Conservation (phyloP, 2,797 vertebrate genomes). For the Hypotaenidia okinawae region DNA sequence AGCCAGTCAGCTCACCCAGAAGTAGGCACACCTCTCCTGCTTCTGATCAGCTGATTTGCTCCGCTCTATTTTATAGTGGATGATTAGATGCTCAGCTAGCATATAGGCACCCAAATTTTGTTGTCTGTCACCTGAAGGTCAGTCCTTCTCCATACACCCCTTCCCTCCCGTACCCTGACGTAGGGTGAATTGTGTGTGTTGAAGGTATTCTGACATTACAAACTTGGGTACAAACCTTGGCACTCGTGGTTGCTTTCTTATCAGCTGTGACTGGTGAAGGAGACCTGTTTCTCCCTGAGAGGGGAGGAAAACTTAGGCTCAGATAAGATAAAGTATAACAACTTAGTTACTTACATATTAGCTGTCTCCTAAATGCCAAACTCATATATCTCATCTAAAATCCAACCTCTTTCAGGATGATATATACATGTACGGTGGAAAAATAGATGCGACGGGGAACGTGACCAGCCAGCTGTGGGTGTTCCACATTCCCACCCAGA, state of each 20-base stretch:
- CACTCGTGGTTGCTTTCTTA: background rate
- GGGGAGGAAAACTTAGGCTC: background rate
- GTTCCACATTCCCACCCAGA: slow-evolving; percentile 89
- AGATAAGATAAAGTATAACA: background rate
- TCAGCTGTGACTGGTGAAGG: background rate
- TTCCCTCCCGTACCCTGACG: background rate
- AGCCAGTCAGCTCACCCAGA: background rate
- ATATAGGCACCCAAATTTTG: background rate
- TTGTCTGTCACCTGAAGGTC: background rate
- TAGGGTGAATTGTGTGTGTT: background rate
- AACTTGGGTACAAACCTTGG: background rate
- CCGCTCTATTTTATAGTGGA: background rate
- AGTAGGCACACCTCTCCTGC: background rate
- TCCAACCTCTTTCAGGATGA: slow-evolving; percentile 80
- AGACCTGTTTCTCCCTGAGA: background rate
- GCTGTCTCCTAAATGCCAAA: background rate
- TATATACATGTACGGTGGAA: slow-evolving; percentile 98
- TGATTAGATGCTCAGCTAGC: background rate
- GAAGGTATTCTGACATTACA: background rate
- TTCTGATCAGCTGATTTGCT: background rate
- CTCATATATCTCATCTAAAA: background rate
- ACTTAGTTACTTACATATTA: accelerated
- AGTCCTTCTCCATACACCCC: accelerated
- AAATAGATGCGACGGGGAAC: slow-evolving; percentile 93
- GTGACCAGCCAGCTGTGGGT: slow-evolving; percentile 94